A percentile compares a stretch with the other conserved stretches of the same genome.
Conservation (phyloP, 2,113 vertebrate species). For the Tiliqua scincoides region DNA sequence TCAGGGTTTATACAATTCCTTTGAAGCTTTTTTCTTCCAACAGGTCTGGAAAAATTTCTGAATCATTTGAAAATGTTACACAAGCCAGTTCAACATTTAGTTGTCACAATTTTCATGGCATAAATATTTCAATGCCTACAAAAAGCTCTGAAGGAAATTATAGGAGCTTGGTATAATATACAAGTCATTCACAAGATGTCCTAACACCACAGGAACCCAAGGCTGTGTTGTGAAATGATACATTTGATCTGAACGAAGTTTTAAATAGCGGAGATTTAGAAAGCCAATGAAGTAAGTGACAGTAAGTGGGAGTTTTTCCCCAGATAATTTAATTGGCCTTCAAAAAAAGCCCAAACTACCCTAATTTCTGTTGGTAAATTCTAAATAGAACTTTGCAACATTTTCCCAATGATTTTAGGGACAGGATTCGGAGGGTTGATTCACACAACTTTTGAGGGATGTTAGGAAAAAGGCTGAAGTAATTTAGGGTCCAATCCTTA, state of each 20-base stretch:
- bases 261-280: slow-evolving; percentile 14
- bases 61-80: slow-evolving; percentile 72
- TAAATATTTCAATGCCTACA: slow-evolving; percentile 48
- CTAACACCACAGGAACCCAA: background rate
- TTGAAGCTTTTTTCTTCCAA: slow-evolving; percentile 76
- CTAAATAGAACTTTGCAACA: background rate
- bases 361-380: background rate
- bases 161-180: background rate
- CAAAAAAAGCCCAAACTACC: background rate
- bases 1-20: background rate
- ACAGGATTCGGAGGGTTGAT: background rate
- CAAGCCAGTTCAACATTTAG: slow-evolving; percentile 47
- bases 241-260: slow-evolving; percentile 11
- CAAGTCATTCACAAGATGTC: background rate
- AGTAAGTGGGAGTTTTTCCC: slow-evolving; percentile 4
- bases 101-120: slow-evolving; percentile 38
- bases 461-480: background rate
- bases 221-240: background rate
- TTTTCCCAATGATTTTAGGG: background rate
- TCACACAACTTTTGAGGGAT: background rate
- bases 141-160: slow-evolving; percentile 30
- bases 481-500: too few relatives aligned
- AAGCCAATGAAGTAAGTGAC: background rate
- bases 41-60: slow-evolving; percentile 71
- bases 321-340: background rate